Percentiles rank a stretch among this genome's conserved stretches.
Evolutionary conservation across 2,113 vertebrate species (phyloP).

Genomic region (Spilogale gracilis): DNA sequence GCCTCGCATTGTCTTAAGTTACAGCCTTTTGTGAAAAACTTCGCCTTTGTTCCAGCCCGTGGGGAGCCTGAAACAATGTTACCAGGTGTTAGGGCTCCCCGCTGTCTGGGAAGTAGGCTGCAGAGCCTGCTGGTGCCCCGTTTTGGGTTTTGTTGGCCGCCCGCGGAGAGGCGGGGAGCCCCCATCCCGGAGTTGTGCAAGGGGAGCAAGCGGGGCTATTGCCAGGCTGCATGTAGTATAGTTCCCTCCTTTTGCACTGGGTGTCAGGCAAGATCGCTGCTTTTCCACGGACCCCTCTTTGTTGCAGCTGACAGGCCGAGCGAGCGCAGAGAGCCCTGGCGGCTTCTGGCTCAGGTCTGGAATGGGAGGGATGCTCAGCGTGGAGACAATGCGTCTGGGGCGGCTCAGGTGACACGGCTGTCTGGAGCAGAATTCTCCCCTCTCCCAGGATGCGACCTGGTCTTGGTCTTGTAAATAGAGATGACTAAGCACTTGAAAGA

Average conservation of each 20-base stretch:
- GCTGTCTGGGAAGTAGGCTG: not conserved
- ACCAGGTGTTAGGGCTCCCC: conserved; percentile 51
- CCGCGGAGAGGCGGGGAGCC: not conserved
- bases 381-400: conserved; percentile 64
- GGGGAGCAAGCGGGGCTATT: not conserved
- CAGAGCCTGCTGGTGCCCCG: not conserved
- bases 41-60: conserved; percentile 33
- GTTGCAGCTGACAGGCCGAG: conserved; percentile 33
- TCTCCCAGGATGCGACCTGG: conserved; percentile 56
- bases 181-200: not conserved
- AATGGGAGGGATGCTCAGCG: conserved; percentile 48
- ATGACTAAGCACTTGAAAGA: conserved; percentile 80
- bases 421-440: conserved; percentile 63
- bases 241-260: conserved; percentile 58
- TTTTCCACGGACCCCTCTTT: conserved; percentile 49
- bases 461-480: conserved; percentile 65
- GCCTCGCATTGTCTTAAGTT: not conserved
- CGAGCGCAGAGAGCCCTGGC: not conserved
- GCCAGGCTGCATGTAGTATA: conserved; percentile 15
- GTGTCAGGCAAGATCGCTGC: conserved; percentile 50
- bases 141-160: conserved; percentile 46
- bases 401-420: conserved; percentile 75
- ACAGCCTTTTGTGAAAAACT: not conserved
- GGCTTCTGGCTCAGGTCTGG: conserved; percentile 28
- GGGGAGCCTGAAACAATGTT: conserved; percentile 69